Conservation (phyloP, 2,888 invertebrate genomes). For the Ophraella communa region DNA sequence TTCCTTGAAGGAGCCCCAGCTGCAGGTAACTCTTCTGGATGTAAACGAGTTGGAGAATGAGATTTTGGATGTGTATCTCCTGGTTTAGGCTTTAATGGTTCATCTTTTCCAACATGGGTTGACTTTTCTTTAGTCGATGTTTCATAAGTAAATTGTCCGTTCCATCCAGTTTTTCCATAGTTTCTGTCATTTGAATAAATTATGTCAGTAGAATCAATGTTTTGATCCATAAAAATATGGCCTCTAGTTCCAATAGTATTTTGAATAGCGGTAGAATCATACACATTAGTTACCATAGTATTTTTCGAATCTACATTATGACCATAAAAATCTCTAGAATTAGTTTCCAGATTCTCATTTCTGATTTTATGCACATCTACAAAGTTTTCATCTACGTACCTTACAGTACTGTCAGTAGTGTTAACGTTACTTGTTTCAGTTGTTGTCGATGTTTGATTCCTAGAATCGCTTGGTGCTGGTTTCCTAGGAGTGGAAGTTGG, state of each 20-base stretch:
- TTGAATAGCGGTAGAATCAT: slow-evolving; percentile 55
- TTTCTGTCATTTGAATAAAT: slow-evolving; percentile 56
- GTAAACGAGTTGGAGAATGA: background rate
- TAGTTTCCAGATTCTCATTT: slow-evolving; percentile 45
- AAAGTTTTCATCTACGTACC: slow-evolving; percentile 49
- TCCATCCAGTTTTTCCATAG: slow-evolving; percentile 59
- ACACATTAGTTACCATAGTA: slow-evolving; percentile 53
- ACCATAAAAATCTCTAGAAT: slow-evolving; percentile 55
- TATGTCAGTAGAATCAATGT: slow-evolving; percentile 59
- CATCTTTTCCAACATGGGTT: slow-evolving; percentile 7
- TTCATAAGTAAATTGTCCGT: slow-evolving; percentile 57
- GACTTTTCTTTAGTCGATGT: slow-evolving; percentile 36
- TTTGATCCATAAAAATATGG: slow-evolving; percentile 61
- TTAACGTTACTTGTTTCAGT: slow-evolving; percentile 6
- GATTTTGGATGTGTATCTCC: background rate
- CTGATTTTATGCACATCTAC: slow-evolving; percentile 49
- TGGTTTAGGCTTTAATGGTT: slow-evolving; percentile 1
- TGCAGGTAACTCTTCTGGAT: slow-evolving; percentile 32
- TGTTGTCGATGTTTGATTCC: slow-evolving; percentile 9
- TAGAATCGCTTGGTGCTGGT: slow-evolving; percentile 9
- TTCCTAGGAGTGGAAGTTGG: slow-evolving; percentile 14
- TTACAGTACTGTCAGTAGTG: background rate
- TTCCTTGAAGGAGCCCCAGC: slow-evolving; percentile 27
- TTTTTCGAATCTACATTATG: slow-evolving; percentile 50
- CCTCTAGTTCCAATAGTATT: slow-evolving; percentile 58